Percentiles rank a stretch among this genome's conserved stretches.
Evolutionary conservation across 1,140 invertebrate species (phyloP).

Genomic region (Hypothenemus hampei): DNA sequence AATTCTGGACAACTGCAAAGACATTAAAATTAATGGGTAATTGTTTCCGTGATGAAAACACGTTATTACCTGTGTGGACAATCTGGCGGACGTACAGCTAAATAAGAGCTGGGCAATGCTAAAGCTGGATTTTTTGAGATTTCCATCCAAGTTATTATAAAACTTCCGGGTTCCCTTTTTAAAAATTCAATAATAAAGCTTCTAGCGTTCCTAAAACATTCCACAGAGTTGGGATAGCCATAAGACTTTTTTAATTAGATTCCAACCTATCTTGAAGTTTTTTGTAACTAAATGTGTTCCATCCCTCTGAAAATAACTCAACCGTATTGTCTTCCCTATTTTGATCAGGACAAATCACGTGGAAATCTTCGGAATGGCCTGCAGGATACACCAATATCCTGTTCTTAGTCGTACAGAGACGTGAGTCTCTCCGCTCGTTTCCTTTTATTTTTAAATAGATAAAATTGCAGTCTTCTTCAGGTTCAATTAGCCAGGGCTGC

Average conservation of each 20-base stretch:
- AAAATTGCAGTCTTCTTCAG: slow-evolving; percentile 65
- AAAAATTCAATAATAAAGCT: slow-evolving; percentile 69
- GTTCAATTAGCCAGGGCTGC: slow-evolving; percentile 73
- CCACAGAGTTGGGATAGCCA: no score
- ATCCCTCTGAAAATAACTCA: slow-evolving; percentile 70
- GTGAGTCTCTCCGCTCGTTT: slow-evolving; percentile 54
- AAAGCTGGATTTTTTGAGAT: slow-evolving; percentile 63
- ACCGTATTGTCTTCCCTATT: slow-evolving; percentile 49
- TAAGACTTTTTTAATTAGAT: no score
- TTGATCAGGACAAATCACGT: slow-evolving; percentile 60
- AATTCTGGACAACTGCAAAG: slow-evolving; percentile 61
- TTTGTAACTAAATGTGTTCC: slow-evolving; percentile 52
- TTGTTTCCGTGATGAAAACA: no score
- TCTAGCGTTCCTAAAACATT: slow-evolving; percentile 50
- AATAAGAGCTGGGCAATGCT: slow-evolving; percentile 51
- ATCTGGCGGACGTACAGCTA: slow-evolving; percentile 57
- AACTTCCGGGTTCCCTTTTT: slow-evolving; percentile 63
- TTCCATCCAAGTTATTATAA: slow-evolving; percentile 72
- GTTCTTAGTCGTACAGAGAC: slow-evolving; percentile 64
- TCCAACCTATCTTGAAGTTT: slow-evolving; percentile 43
- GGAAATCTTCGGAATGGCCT: slow-evolving; percentile 52
- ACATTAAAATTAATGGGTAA: no score
- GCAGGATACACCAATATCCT: slow-evolving; percentile 69
- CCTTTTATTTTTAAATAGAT: slow-evolving; percentile 66
- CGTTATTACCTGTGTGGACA: slow-evolving; percentile 61